These are phyloP conservation scores for Meteorus sp. DNA, from an alignment of 1,140 invertebrate genomes.

Conservation along the genomic window DNA sequence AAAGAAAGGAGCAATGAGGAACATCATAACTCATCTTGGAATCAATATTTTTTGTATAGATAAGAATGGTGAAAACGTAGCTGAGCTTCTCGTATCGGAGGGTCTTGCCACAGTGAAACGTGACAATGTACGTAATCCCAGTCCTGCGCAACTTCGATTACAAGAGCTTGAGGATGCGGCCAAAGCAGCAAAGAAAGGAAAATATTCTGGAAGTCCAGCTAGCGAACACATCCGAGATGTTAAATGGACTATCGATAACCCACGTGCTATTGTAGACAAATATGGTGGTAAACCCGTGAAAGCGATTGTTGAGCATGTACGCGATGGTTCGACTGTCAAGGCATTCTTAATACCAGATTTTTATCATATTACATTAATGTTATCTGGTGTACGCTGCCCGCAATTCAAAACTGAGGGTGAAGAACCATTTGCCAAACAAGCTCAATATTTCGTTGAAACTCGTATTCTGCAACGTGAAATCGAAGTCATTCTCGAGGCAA, in stretches of 20 bases:
- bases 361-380: conserved; percentile 88
- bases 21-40: too few relatives aligned
- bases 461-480: conserved; percentile 91
- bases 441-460: conserved; percentile 89
- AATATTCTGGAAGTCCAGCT: conserved; percentile 67
- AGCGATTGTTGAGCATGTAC: conserved; percentile 92
- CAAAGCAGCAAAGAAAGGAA: conserved; percentile 83
- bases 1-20: too few relatives aligned
- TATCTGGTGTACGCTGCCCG: conserved; percentile 90
- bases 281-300: conserved; percentile 76
- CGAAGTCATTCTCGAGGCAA: conserved; percentile 87
- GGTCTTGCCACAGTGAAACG: conserved; percentile 84
- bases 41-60: conserved; percentile 61
- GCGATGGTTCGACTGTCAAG: conserved; percentile 93
- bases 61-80: conserved; percentile 79
- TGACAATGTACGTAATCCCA: conserved; percentile 69
- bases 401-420: conserved; percentile 64
- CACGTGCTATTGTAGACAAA: conserved; percentile 79
- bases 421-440: conserved; percentile 76
- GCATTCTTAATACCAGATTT: conserved; percentile 87
- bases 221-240: conserved; percentile 79
- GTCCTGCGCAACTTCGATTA: conserved; percentile 69
- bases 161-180: conserved; percentile 90
- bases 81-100: conserved; percentile 83
- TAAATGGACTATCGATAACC: conserved; percentile 85